Conservation (phyloP, 2,113 vertebrate species). For the Clarias gariepinus region DNA sequence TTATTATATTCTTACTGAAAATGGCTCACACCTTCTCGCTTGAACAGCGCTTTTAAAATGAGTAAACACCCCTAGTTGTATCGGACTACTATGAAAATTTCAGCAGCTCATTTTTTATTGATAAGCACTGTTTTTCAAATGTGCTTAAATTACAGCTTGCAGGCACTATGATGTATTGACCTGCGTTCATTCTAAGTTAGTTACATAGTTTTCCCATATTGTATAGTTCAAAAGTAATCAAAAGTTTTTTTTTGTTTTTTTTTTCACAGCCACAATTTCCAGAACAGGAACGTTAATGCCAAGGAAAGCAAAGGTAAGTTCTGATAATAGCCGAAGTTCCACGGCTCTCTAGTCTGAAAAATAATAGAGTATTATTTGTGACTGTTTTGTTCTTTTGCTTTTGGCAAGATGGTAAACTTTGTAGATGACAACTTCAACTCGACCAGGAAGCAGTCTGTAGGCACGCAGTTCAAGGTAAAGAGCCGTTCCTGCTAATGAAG, state of each 20-base stretch:
- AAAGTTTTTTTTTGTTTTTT: neutral
- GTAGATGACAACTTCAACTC: conserved; percentile 71
- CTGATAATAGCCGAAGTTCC: neutral
- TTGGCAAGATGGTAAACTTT: conserved; percentile 16
- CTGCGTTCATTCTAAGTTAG: neutral
- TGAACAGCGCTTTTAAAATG: neutral
- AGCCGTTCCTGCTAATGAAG: neutral
- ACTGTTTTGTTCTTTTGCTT: neutral
- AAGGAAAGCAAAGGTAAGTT: conserved; percentile 70
- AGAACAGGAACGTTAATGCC: conserved; percentile 76
- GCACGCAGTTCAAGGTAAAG: conserved; percentile 77
- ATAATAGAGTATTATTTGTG: neutral
- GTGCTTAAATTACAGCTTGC: neutral
- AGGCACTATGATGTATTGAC: neutral
- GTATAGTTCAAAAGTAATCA: neutral
- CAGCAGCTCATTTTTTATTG: neutral
- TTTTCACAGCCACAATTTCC: conserved; percentile 71
- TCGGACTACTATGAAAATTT: neutral
- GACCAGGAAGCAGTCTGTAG: conserved; percentile 74
- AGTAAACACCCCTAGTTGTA: neutral
- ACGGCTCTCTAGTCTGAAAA: neutral
- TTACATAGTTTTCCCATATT: neutral
- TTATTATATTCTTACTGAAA: neutral
- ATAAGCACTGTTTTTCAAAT: neutral
- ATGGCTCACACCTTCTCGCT: neutral